These are phyloP conservation scores for Semaprochilodus insignis DNA, from an alignment of 2,797 vertebrate species.

Conservation along the genomic window DNA sequence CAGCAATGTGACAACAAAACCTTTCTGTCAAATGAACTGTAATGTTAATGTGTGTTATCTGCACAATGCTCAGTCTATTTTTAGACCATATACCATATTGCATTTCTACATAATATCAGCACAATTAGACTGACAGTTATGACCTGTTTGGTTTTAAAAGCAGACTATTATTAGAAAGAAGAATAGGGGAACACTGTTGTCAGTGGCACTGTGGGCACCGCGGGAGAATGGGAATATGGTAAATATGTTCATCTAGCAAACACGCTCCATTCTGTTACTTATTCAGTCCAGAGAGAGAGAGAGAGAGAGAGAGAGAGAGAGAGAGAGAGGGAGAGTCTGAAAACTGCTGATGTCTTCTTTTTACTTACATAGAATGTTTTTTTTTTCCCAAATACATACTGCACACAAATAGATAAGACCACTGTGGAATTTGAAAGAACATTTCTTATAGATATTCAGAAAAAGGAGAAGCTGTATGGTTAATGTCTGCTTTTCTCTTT, in stretches of 20 bases:
- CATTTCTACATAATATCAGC: not conserved
- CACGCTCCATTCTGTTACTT: slow-evolving; percentile 75
- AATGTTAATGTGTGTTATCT: not conserved
- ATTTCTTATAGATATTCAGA: slow-evolving; percentile 37
- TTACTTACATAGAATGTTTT: slow-evolving; percentile 65
- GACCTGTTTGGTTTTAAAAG: slow-evolving; percentile 62
- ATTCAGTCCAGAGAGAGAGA: slow-evolving; percentile 54
- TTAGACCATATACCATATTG: not conserved
- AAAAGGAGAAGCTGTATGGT: slow-evolving; percentile 17
- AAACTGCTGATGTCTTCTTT: slow-evolving; percentile 73
- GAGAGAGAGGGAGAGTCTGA: not conserved
- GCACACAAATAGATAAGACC: slow-evolving; percentile 51
- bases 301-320: slow-evolving; percentile 57
- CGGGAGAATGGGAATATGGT: slow-evolving; percentile 28
- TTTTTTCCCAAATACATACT: slow-evolving; percentile 73
- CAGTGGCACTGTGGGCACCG: slow-evolving; percentile 69
- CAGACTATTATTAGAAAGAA: not conserved
- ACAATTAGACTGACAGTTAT: slow-evolving; percentile 67
- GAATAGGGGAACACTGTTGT: slow-evolving; percentile 74
- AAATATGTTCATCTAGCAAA: slow-evolving; percentile 81
- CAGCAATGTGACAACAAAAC: too few relatives aligned
- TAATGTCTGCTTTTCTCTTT: slow-evolving; percentile 11
- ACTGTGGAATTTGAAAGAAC: slow-evolving; percentile 34
- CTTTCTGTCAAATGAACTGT: not conserved
- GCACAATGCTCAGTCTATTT: not conserved